These are phyloP conservation scores for Tadarida brasiliensis DNA, from an alignment of 2,797 vertebrate species.

Conservation along the genomic window DNA sequence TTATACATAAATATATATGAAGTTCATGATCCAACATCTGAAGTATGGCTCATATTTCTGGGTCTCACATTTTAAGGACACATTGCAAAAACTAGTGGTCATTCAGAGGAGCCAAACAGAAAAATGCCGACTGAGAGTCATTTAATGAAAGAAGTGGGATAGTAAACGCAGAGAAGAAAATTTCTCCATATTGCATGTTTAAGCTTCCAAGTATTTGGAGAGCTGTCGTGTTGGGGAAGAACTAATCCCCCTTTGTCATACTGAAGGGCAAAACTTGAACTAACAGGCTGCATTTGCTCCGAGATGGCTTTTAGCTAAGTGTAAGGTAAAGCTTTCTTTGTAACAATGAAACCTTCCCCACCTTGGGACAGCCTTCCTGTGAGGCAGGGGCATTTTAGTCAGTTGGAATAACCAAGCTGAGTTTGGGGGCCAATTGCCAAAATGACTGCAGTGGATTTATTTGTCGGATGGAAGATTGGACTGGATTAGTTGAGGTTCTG, in stretches of 20 bases:
- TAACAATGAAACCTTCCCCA: neutral
- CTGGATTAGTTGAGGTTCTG: neutral
- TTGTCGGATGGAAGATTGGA: neutral
- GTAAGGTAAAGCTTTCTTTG: neutral
- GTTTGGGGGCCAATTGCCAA: neutral
- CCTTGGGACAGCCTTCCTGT: fast-evolving
- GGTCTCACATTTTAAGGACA: neutral
- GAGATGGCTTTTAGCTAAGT: neutral
- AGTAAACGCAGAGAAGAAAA: neutral
- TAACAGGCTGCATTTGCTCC: neutral
- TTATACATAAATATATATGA: neutral
- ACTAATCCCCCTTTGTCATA: neutral
- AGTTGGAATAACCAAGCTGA: neutral
- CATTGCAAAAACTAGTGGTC: neutral
- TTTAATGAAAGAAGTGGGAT: neutral
- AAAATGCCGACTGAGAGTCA: neutral
- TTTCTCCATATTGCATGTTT: neutral
- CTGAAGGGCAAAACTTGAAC: neutral
- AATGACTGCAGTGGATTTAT: neutral
- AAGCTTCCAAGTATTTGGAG: neutral
- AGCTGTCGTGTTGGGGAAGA: neutral
- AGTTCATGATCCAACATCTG: conserved; percentile 2
- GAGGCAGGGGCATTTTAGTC: neutral
- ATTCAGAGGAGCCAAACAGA: neutral
- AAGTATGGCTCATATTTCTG: conserved; percentile 23